Evolutionary conservation across 2,888 invertebrate species (phyloP).

Genomic region (Lypha dubia): DNA sequence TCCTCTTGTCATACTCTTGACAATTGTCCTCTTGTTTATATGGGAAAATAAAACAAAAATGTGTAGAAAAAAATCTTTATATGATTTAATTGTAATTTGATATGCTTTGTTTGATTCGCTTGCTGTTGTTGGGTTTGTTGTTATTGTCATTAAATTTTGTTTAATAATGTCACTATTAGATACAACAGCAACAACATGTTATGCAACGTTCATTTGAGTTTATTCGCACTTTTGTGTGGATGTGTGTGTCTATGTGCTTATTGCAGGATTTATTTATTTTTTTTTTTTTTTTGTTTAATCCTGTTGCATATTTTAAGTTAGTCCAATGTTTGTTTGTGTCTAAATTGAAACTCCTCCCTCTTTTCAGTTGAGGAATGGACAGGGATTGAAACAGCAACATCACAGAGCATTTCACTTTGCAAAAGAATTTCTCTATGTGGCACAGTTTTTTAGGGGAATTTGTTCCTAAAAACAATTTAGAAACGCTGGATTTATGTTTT

Average conservation of each 20-base stretch:
- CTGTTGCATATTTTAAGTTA: conserved; percentile 57
- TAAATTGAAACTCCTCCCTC: conserved; percentile 55
- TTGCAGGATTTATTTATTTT: background rate
- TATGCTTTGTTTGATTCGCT: conserved; percentile 62
- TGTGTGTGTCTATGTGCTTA: background rate
- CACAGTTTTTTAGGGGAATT: no score
- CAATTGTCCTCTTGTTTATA: conserved; percentile 51
- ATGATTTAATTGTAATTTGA: conserved; percentile 71
- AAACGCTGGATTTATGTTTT: no score
- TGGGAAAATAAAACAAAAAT: conserved; percentile 17
- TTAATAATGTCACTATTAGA: conserved; percentile 27
- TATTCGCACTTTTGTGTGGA: background rate
- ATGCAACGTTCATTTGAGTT: conserved; percentile 45
- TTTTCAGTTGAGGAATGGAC: conserved; percentile 32
- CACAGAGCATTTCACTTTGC: no score
- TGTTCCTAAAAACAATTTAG: no score
- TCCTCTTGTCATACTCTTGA: conserved; percentile 1
- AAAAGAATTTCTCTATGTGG: no score
- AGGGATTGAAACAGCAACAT: conserved; percentile 50
- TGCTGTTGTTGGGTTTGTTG: conserved; percentile 38
- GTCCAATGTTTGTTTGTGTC: background rate
- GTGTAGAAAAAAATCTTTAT: conserved; percentile 62
- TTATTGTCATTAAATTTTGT: conserved; percentile 35
- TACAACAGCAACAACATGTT: conserved; percentile 12
- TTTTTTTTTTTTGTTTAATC: conserved; percentile 42